Evolutionary conservation across 2,113 vertebrate genomes (phyloP).

Genomic region (Phasianus colchicus): DNA sequence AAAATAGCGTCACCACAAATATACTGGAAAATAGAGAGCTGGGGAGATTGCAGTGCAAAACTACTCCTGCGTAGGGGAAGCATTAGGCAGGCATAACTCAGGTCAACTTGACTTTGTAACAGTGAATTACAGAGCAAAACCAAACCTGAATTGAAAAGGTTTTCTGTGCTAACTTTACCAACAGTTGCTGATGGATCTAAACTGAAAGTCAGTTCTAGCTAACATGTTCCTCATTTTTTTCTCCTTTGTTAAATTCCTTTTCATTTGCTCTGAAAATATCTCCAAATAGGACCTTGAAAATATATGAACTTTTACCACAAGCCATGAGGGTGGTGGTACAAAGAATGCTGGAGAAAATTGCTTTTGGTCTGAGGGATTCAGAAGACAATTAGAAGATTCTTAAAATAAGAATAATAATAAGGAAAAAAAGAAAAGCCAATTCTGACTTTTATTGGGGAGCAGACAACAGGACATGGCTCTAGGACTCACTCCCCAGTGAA

Average conservation of each 20-base stretch:
- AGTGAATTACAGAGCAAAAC: not conserved
- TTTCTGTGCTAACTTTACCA: not conserved
- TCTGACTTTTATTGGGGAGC: conserved; percentile 6
- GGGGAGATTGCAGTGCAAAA: not conserved
- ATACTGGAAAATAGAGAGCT: not conserved
- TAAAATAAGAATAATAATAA: not conserved
- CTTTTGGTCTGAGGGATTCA: not conserved
- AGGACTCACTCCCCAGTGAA: conserved; percentile 8
- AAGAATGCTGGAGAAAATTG: conserved; percentile 51
- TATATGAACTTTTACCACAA: conserved; percentile 45
- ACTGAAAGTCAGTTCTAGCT: conserved; percentile 31
- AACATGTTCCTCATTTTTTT: conserved; percentile 46
- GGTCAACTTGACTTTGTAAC: not conserved
- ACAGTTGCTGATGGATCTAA: not conserved
- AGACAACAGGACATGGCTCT: not conserved
- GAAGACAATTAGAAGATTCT: conserved; percentile 49
- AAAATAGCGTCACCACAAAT: not conserved
- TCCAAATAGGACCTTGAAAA: conserved; percentile 40
- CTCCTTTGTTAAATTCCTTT: conserved; percentile 34
- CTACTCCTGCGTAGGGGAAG: not conserved
- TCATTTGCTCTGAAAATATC: conserved; percentile 63
- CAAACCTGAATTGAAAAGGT: not conserved
- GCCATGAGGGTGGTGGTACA: not conserved
- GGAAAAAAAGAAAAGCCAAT: not conserved
- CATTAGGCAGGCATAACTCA: not conserved